Evolutionary conservation across 2,888 invertebrate genomes (phyloP), one percentile per base, ranked within the genome.

Genomic region (Leptopilina syphax): DNA sequence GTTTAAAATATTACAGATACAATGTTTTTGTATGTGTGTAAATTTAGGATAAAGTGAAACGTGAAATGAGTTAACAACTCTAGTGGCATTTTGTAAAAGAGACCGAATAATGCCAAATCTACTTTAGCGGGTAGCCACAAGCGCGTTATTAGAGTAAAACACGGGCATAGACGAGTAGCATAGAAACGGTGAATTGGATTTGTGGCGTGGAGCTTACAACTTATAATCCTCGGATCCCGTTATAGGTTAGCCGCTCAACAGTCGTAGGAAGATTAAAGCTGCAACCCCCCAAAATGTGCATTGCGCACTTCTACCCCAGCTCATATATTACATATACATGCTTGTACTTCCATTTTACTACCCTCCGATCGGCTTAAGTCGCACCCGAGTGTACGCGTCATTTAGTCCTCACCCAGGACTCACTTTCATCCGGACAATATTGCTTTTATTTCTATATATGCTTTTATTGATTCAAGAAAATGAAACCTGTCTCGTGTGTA

Each of bases 151-250:
- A 68, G 24, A 10, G n/a, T n/a, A 47, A 68, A 68, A 68, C 47
- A 68, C 47, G 47, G 41, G n/a, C 41, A 41, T 44, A 67, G 66
- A 82, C 81, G 77, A 84, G 9, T 47, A 47, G 47, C 18, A 47
- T 47, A 47, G 84, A 67, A 67, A 65, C 41, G 86, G 86, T 85
- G 81, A 85, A 88, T 81, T 77, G 85, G 84, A 86, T 87, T 85
- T 85, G 81, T 50, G 82, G 79, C 77, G 65, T 63, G 84, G 80
- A 85, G 90, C 86, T 89, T 90, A 90, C 90, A 89, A 89, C 87
- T 88, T 88, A 88, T 90, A 90, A 90, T 90, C 90, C 89, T 80
- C 77, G 79, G 84, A 89, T 88, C 88, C 85, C 86, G 87, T 89
- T 88, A 89, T 87, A 85, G 89, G 88, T 88, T 88, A 86, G 85